Evolutionary conservation across 2,113 vertebrate genomes (phyloP).

Genomic region (Neotragus pygmaeus): DNA sequence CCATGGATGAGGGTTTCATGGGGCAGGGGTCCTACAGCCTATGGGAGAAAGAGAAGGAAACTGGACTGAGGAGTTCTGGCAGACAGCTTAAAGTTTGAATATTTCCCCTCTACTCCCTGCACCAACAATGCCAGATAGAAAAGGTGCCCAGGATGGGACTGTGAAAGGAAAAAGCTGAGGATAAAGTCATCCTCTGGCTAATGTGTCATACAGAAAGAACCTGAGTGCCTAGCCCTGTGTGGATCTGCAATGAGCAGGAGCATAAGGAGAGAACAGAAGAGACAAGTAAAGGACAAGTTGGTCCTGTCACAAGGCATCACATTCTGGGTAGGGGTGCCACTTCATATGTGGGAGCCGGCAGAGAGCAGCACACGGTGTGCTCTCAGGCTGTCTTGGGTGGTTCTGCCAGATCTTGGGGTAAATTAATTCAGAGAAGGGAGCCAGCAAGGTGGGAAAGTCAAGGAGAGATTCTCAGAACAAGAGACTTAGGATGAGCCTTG

Average conservation of each 20-base stretch:
- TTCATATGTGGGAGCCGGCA: neutral
- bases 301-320: neutral
- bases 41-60: neutral
- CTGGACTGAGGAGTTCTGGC: neutral
- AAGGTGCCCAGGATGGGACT: neutral
- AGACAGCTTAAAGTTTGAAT: neutral
- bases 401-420: slow-evolving; percentile 21
- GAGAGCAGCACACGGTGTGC: neutral
- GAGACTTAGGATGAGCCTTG: neutral
- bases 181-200: neutral
- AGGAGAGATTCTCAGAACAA: slow-evolving; percentile 1
- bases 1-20: neutral
- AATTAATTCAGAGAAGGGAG: slow-evolving; percentile 45
- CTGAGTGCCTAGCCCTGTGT: neutral
- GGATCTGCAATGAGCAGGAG: neutral
- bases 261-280: neutral
- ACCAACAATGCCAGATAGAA: neutral
- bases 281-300: neutral
- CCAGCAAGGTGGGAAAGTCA: slow-evolving; percentile 42
- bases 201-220: neutral
- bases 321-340: neutral
- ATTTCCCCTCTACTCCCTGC: neutral
- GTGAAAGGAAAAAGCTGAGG: neutral
- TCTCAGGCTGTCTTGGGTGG: neutral
- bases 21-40: neutral